Conservation (phyloP, 2,888 invertebrate genomes). For the Agrochola lychnidis region DNA sequence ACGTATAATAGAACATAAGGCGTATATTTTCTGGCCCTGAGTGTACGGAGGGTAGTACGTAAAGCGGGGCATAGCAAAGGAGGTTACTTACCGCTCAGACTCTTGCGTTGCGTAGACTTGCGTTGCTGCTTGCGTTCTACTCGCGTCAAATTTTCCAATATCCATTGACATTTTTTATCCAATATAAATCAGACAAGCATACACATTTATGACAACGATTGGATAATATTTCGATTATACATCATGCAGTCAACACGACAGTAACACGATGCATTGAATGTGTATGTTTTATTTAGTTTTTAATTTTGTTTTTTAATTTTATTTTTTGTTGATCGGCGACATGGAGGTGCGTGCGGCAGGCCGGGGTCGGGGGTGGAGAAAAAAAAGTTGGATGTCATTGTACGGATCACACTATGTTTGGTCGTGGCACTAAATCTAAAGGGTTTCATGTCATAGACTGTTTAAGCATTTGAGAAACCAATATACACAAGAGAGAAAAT, state of each 20-base stretch:
- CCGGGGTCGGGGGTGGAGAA: constrained; percentile 87
- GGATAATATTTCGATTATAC: constrained; percentile 84
- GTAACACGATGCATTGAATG: constrained; percentile 87
- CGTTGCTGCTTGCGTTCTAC: constrained; percentile 98
- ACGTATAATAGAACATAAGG: constrained; percentile 47
- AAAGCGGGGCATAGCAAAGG: constrained; percentile 87
- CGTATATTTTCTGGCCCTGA: constrained; percentile 75
- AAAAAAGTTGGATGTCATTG: constrained; percentile 90
- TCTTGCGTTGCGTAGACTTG: constrained; percentile 93
- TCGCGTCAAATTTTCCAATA: constrained; percentile 79
- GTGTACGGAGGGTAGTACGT: constrained; percentile 78
- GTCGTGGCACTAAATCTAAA: constrained; percentile 84
- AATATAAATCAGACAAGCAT: constrained; percentile 78
- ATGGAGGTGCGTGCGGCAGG: constrained; percentile 88
- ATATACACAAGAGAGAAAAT: constrained; percentile 6
- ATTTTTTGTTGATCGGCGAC: constrained; percentile 86
- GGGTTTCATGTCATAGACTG: constrained; percentile 71
- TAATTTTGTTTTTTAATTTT: constrained; percentile 67
- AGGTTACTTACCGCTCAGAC: constrained; percentile 95
- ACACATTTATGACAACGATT: constrained; percentile 87
- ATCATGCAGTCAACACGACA: constrained; percentile 90
- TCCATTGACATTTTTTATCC: constrained; percentile 76
- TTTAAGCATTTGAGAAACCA: constrained; percentile 74
- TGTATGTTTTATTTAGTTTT: constrained; percentile 82
- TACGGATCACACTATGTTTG: constrained; percentile 86